Evolutionary conservation across 2,797 vertebrate species (phyloP).

Genomic region (Australoheros facetus): DNA sequence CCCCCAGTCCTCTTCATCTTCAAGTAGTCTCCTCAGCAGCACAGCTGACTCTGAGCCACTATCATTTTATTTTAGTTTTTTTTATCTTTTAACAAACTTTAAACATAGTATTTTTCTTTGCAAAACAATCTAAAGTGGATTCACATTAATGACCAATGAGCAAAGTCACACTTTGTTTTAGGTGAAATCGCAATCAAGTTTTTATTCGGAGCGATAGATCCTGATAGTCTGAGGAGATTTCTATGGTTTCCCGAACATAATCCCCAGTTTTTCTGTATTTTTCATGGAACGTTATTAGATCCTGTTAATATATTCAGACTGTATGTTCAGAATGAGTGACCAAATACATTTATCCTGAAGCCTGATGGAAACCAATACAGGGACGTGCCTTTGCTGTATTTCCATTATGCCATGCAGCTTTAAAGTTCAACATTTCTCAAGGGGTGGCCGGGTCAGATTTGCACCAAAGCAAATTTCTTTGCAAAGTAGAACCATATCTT

Average conservation of each 20-base stretch:
- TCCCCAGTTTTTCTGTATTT: neutral
- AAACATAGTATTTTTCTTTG: constrained; percentile 9
- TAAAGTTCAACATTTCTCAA: neutral
- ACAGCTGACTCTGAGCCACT: constrained; percentile 43
- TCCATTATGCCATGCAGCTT: neutral
- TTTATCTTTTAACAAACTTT: constrained; percentile 18
- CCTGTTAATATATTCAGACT: neutral
- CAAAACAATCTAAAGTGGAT: neutral
- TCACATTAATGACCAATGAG: neutral
- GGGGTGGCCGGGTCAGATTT: neutral
- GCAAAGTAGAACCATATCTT: constrained; percentile 40
- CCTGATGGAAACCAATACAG: neutral
- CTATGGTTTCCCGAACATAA: neutral
- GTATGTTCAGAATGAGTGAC: neutral
- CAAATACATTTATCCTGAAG: neutral
- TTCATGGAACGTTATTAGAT: neutral
- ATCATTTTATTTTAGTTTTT: constrained; percentile 1
- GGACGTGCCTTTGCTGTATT: neutral
- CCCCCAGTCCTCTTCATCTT: constrained; percentile 67
- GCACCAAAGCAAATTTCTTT: constrained; percentile 30
- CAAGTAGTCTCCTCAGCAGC: constrained; percentile 32
- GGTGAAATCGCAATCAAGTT: neutral
- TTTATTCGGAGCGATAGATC: neutral
- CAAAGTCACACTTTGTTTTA: neutral
- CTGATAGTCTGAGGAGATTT: neutral